Percentiles rank a stretch among this genome's conserved stretches.
phyloP scores from a whole-genome alignment of 1,140 invertebrate species.

The Oscheius sp. region DNA sequence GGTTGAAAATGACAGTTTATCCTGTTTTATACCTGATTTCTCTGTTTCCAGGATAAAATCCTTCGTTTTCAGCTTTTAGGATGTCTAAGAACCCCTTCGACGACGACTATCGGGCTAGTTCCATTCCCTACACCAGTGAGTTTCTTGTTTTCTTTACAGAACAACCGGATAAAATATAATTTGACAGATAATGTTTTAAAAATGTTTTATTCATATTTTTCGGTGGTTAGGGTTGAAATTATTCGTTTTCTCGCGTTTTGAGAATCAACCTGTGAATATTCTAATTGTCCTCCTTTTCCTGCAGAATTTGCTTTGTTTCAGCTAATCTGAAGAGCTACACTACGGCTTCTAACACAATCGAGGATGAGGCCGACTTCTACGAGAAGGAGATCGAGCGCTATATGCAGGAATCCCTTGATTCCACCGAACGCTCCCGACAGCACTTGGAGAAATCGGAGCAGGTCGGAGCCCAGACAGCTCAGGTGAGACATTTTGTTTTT shows the following conservation, averaged over 20 bases:
- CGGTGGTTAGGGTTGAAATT: too few species aligned
- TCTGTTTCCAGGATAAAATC: background rate
- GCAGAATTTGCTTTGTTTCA: constrained; percentile 17
- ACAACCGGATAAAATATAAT: background rate
- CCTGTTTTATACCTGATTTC: background rate
- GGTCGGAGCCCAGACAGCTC: constrained; percentile 50
- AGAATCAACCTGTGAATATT: too few species aligned
- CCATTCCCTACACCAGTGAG: constrained; percentile 14
- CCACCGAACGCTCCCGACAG: constrained; percentile 51
- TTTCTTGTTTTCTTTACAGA: background rate
- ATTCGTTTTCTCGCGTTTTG: too few species aligned
- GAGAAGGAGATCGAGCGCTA: constrained; percentile 55
- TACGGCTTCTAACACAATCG: constrained; percentile 13
- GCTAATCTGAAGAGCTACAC: constrained; percentile 49
- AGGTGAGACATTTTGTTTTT: constrained; percentile 33
- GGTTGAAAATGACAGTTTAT: background rate
- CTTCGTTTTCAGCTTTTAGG: background rate
- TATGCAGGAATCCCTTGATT: constrained; percentile 56
- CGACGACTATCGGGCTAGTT: constrained; percentile 26
- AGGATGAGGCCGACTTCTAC: constrained; percentile 53
- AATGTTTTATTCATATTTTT: background rate
- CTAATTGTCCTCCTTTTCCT: constrained; percentile 17
- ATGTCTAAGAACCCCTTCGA: constrained; percentile 31
- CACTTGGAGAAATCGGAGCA: constrained; percentile 56
- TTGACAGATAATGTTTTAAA: background rate